These are phyloP conservation scores for Saccostrea glomerata DNA, from an alignment of 1,140 invertebrate genomes.

Conservation along the genomic window DNA sequence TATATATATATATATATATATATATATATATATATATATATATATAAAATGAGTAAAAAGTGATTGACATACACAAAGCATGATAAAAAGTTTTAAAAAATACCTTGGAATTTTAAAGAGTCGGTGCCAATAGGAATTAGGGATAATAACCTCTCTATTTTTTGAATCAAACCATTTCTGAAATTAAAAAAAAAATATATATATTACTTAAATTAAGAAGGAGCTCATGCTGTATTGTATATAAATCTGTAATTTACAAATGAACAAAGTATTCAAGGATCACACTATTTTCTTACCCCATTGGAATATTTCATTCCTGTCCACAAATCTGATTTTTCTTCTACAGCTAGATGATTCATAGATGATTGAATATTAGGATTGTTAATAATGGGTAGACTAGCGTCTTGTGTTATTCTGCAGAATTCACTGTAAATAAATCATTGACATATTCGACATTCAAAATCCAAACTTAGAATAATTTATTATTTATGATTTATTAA, in stretches of 20 bases:
- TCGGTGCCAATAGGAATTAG: not conserved
- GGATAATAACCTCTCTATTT: not conserved
- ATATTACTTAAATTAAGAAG: not conserved
- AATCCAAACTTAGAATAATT: too few relatives aligned
- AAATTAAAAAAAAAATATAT: not conserved
- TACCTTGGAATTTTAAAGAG: not conserved
- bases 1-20: too few relatives aligned
- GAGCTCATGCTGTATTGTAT: not conserved
- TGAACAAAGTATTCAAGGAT: too few relatives aligned
- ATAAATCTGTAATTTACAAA: too few relatives aligned
- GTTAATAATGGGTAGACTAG: not conserved
- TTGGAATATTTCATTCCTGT: not conserved
- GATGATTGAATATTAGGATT: not conserved
- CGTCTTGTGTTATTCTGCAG: not conserved
- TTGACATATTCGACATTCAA: not conserved
- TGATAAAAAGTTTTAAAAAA: not conserved
- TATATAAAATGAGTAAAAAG: not conserved
- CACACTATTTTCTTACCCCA: not conserved
- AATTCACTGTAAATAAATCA: not conserved
- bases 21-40: too few relatives aligned
- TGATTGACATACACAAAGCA: not conserved
- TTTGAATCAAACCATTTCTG: not conserved
- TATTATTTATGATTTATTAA: too few relatives aligned
- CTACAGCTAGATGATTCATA: not conserved
- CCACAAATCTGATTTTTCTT: constrained; percentile 1